Evolutionary conservation across 2,113 vertebrate species (phyloP).

Genomic region (Promerops cafer): DNA sequence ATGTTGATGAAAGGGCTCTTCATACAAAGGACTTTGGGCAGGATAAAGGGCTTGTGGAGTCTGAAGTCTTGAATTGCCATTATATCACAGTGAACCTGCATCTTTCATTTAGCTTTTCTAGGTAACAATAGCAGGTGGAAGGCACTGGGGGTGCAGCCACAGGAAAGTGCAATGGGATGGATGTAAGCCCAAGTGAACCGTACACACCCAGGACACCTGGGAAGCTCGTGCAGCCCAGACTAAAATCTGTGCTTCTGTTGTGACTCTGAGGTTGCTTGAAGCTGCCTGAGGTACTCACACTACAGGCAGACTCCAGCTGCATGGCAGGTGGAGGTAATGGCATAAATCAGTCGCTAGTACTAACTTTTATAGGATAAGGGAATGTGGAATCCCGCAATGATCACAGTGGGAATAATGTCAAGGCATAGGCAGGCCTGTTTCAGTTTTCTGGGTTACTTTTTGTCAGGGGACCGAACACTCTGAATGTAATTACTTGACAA

Average conservation of each 20-base stretch:
- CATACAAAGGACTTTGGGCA: not conserved
- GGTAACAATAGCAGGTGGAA: not conserved
- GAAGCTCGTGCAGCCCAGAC: not conserved
- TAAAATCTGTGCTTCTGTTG: not conserved
- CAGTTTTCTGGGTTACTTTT: not conserved
- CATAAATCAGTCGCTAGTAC: not conserved
- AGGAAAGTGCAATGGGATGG: not conserved
- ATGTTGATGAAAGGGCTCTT: not conserved
- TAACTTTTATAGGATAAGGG: not conserved
- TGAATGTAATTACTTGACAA: constrained; percentile 61
- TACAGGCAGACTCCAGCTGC: not conserved
- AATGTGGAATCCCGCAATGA: not conserved
- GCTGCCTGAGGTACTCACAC: not conserved
- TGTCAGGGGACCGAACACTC: constrained; percentile 19
- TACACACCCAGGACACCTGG: not conserved
- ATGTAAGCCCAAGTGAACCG: not conserved
- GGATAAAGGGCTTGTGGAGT: not conserved
- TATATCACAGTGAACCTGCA: not conserved
- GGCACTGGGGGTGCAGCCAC: not conserved
- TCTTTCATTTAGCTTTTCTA: not conserved
- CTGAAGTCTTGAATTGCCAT: not conserved
- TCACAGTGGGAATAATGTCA: not conserved
- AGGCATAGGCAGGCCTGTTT: not conserved
- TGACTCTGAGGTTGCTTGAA: not conserved
- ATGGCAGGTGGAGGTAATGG: not conserved